Base-by-base conservation (phyloP, 2,888 invertebrate species). In the Strigamia transsilvanica region DNA sequence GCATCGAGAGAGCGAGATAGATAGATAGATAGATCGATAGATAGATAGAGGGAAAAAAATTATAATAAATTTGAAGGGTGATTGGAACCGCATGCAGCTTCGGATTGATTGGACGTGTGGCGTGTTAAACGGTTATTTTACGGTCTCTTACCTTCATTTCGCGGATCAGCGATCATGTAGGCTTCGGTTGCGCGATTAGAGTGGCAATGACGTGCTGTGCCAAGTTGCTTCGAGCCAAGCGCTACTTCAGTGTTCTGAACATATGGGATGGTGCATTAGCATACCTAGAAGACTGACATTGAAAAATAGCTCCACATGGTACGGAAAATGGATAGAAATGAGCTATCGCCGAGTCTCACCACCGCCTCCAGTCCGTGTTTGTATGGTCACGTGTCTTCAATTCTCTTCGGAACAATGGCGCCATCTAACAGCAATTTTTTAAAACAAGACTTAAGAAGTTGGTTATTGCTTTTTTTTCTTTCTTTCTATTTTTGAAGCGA, bases 61-160 rank as follows among this genome's bases (percentile, higher is more conserved):
- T 38, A 10, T 38, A 10, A 38, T 38, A 38, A 38, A 38, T 38
- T 38, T 38, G 10, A 38, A 38, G 38, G 38, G 38, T 38, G 38
- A 38, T 38, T 38, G 38, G 38, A 38, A 10, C 6, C 6, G 38
- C 38, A 38, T 6, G 38, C 38, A 38, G 6, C 38, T 38, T 6
- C 38, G 6, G 38, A 38, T 38, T 38, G n/a, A n/a, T 46, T 46
- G 46, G 13, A n/a, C 46, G 46, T 46, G 46, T 46, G n/a, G 46
- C 46, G n/a, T n/a, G 46, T 9, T 10, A 46, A 46, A 46, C 15
- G 7, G 46, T 46, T 46, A 46, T 46, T 46, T 46, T 46, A 46
- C 46, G 46, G 13, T 46, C 46, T 46, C 46, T 46, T 46, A 46
- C 46, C 46, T 46, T 46, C 46, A 46, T 46, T 46, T 46, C n/a